Base-by-base conservation (phyloP, 2,113 vertebrate genomes). In the Acrocephalus kingi region DNA sequence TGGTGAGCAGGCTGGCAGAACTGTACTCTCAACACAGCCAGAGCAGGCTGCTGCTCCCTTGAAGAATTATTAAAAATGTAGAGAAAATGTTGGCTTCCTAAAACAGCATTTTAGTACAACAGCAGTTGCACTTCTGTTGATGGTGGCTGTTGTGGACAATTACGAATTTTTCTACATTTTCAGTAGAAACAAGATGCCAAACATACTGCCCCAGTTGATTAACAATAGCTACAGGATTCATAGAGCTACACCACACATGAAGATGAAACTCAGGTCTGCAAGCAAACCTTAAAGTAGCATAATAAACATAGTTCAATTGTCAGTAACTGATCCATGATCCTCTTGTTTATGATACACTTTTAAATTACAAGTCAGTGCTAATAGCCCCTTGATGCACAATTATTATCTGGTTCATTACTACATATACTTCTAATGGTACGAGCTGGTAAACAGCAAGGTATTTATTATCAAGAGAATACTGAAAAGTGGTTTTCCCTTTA, bases 381-480 rank as follows among this genome's bases (percentile, higher is more conserved):
- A 84, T 20, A 90, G 68, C 93, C 91, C 90, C 92, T 93, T 90
- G 90, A 90, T 3, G 21, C 76, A 82, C 51, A 95, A 92, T 95
- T 96, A 95, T 66, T 55, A 63, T 24, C 16, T 74, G 45, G 39
- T 84, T 96, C 82, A 55, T 77, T 86, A 95, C 58, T 37, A 85
- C 54, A 59, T 24, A 39, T 17, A 66, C 35, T 86, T 89, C 39
- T 83, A 89, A 54, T 33, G 9, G 66, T 35, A 87, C 0, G 3
- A 81, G 72, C 37, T 76, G 41, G 79, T 67, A 81, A 92, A 87
- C 54, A 21, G 33, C 24, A 83, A 77, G 54, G 20, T 67, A 48
- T 0, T 13, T 54, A 90, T 75, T 87, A 83, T 30, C 92, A 94
- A 82, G 84, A 78, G 88, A 92, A 81, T 56, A 84, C 33, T 35